A percentile compares a stretch with the other conserved stretches of the same genome.
Conservation (phyloP, 2,888 invertebrate genomes). For the Protophormia terraenovae region DNA sequence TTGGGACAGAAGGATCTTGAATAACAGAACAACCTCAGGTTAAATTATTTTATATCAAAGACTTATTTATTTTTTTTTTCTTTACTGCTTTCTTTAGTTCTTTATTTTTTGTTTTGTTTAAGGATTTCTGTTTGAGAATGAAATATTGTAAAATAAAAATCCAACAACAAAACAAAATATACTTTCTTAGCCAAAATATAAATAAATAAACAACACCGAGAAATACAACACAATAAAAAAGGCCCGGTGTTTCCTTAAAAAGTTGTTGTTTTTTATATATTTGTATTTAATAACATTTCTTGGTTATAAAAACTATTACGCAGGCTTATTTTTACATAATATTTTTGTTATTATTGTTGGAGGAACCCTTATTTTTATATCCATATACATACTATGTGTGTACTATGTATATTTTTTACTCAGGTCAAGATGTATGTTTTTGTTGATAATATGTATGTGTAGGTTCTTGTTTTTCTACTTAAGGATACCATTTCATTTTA, state of each 20-base stretch:
- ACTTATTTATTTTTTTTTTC: slow-evolving; percentile 14
- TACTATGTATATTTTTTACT: slow-evolving; percentile 16
- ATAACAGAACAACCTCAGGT: slow-evolving; percentile 65
- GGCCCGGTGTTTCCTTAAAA: slow-evolving; percentile 67
- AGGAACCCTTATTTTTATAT: slow-evolving; percentile 51
- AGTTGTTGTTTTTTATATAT: slow-evolving; percentile 29
- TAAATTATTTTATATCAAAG: slow-evolving; percentile 64
- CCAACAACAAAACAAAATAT: slow-evolving; percentile 33
- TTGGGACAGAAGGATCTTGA: slow-evolving; percentile 38
- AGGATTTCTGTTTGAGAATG: slow-evolving; percentile 59
- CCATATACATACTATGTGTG: too few relatives aligned
- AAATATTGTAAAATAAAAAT: slow-evolving; percentile 55
- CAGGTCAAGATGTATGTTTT: not conserved
- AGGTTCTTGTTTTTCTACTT: slow-evolving; percentile 33
- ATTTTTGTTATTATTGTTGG: slow-evolving; percentile 20
- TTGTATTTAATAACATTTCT: slow-evolving; percentile 39
- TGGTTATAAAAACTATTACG: slow-evolving; percentile 59
- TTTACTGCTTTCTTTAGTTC: slow-evolving; percentile 18
- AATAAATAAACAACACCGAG: slow-evolving; percentile 25
- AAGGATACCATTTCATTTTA: slow-evolving; percentile 40
- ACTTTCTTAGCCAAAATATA: slow-evolving; percentile 66
- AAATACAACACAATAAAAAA: slow-evolving; percentile 60
- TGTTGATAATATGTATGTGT: slow-evolving; percentile 1
- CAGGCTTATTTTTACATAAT: slow-evolving; percentile 64
- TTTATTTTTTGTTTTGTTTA: slow-evolving; percentile 52